Evolutionary conservation across 2,113 vertebrate genomes (phyloP).

Genomic region (Sander lucioperca): DNA sequence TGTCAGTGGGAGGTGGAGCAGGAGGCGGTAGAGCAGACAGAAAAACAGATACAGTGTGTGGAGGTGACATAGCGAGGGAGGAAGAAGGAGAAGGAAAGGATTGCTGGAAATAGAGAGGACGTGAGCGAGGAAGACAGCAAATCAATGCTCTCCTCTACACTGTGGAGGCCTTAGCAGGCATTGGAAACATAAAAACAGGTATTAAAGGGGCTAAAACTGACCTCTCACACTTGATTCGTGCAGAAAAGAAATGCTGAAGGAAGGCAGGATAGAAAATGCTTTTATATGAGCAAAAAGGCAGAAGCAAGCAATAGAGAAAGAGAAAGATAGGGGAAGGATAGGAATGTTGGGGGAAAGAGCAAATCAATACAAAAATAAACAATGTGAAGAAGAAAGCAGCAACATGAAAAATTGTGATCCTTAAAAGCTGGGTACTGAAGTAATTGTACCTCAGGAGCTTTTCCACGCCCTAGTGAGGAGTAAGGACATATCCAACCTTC

Average conservation of each 20-base stretch:
- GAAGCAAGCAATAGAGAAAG: conserved; percentile 4
- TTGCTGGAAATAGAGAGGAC: conserved; percentile 38
- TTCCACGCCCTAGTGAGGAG: conserved; percentile 23
- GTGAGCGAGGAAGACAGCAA: conserved; percentile 5
- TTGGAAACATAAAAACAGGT: conserved; percentile 1
- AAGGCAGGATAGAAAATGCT: neutral
- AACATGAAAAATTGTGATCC: neutral
- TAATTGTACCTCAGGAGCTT: conserved; percentile 16
- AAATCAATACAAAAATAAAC: neutral
- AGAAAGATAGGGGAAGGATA: neutral
- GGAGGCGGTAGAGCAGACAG: conserved; percentile 39
- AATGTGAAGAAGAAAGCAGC: neutral
- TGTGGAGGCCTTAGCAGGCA: conserved; percentile 15
- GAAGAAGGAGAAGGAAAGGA: conserved; percentile 18
- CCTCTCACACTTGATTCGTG: neutral
- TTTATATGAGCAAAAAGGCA: neutral
- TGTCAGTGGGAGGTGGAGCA: conserved; percentile 47
- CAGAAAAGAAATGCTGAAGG: neutral
- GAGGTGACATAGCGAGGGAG: conserved; percentile 37
- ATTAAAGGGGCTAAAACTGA: conserved; percentile 11
- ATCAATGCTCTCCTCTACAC: neutral
- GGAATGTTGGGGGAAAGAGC: neutral
- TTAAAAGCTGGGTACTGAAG: conserved; percentile 12
- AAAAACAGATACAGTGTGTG: conserved; percentile 43
- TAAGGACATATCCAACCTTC: conserved; percentile 35